phyloP scores from a whole-genome alignment of 2,797 vertebrate genomes.

The Hephaestus fuliginosus region DNA sequence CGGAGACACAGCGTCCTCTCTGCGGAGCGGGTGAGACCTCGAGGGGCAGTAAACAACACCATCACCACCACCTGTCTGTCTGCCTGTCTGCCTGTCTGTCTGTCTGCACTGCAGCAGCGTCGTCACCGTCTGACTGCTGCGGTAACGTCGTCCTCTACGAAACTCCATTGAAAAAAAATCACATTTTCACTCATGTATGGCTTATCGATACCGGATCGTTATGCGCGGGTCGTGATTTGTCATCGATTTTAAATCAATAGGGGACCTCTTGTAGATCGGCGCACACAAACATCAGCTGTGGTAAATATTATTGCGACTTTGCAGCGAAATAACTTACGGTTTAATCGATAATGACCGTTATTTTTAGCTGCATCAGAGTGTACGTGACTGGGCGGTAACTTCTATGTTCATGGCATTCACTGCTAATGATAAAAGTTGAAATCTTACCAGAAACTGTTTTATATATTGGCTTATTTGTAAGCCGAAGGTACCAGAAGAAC shows the following conservation, averaged over 20 bases:
- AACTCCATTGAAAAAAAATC: not conserved
- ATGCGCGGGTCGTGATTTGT: rapidly evolving
- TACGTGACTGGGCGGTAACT: conserved; percentile 30
- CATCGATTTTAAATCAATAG: rapidly evolving
- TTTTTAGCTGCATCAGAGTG: not conserved
- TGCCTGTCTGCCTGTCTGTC: not conserved
- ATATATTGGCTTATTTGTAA: rapidly evolving
- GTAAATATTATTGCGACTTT: rapidly evolving
- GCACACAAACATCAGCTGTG: rapidly evolving
- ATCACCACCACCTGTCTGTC: not conserved
- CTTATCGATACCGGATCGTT: rapidly evolving
- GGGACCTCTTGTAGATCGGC: not conserved
- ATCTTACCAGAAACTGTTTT: rapidly evolving
- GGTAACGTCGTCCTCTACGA: conserved; percentile 11
- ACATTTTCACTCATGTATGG: not conserved
- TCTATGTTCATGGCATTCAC: not conserved
- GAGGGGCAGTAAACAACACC: rapidly evolving
- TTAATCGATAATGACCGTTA: not conserved
- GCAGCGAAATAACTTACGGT: not conserved
- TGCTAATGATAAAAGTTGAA: not conserved
- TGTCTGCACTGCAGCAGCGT: conserved; percentile 38
- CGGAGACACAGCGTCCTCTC: not conserved
- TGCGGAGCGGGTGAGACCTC: conserved; percentile 11
- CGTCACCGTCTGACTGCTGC: conserved; percentile 43
- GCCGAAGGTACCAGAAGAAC: not conserved